Evolutionary conservation across 2,888 invertebrate genomes (phyloP).

Genomic region (Smittia aterrima): DNA sequence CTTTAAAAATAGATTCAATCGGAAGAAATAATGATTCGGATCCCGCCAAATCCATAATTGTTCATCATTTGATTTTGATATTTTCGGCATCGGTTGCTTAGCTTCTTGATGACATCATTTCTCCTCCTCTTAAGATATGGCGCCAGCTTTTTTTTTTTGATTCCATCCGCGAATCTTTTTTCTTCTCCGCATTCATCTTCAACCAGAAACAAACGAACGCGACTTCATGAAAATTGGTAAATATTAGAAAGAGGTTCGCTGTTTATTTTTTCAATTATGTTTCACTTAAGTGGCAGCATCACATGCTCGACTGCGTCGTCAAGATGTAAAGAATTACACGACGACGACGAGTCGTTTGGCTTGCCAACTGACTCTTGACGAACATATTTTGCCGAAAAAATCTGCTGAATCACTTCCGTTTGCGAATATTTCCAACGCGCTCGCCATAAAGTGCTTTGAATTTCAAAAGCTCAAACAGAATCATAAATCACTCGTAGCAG

Average conservation of each 20-base stretch:
- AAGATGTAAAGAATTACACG: background rate
- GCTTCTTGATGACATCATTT: constrained; percentile 19
- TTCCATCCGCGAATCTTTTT: constrained; percentile 25
- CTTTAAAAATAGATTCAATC: constrained; percentile 5
- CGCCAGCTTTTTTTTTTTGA: constrained; percentile 22
- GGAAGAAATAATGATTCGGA: background rate
- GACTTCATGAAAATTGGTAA: background rate
- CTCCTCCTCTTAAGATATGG: constrained; percentile 13
- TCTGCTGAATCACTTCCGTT: constrained; percentile 1
- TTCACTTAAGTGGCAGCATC: background rate
- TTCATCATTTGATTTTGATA: constrained; percentile 8
- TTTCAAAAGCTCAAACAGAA: background rate
- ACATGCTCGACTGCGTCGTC: background rate
- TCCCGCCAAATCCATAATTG: background rate
- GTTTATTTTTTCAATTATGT: background rate
- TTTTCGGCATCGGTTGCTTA: background rate
- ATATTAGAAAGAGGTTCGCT: background rate
- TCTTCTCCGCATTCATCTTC: background rate
- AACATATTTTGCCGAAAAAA: background rate
- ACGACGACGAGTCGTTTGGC: background rate
- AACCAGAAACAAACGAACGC: background rate
- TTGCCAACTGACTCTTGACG: background rate
- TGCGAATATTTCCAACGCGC: background rate
- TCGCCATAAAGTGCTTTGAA: background rate
- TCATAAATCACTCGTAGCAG: constrained; percentile 8